Conservation (phyloP, 2,797 vertebrate genomes). For the Paramormyrops hopkinsi region DNA sequence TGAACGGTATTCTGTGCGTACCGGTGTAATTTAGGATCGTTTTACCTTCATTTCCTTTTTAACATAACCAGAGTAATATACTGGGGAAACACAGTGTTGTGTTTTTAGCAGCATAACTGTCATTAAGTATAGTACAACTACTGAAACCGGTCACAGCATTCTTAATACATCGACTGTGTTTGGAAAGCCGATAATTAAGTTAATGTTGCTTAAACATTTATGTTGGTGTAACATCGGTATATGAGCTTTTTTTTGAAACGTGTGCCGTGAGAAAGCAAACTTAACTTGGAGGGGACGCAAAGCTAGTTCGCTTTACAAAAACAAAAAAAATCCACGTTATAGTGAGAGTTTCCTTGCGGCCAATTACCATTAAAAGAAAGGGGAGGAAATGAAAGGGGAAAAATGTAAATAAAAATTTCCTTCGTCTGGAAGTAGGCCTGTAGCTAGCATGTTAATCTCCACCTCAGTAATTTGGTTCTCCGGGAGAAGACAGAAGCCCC, state of each 20-base stretch:
- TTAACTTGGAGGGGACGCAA: background rate
- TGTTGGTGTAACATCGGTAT: background rate
- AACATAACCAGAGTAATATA: background rate
- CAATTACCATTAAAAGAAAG: slow-evolving; percentile 62
- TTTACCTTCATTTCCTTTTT: background rate
- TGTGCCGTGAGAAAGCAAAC: background rate
- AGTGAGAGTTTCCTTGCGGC: slow-evolving; percentile 42
- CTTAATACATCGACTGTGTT: background rate
- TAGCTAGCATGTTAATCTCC: slow-evolving; percentile 97
- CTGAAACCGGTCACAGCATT: background rate
- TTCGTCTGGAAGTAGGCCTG: slow-evolving; percentile 87
- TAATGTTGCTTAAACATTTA: background rate
- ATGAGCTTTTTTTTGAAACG: background rate
- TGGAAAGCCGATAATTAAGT: background rate
- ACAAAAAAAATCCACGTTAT: slow-evolving; percentile 23
- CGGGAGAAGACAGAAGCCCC: slow-evolving; percentile 98
- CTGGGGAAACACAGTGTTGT: background rate
- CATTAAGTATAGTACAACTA: background rate
- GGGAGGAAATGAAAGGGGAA: slow-evolving; percentile 85
- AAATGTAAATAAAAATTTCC: slow-evolving; percentile 89
- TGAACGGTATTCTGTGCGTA: background rate
- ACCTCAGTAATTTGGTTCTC: slow-evolving; percentile 98
- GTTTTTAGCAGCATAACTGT: background rate
- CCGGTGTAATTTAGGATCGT: background rate
- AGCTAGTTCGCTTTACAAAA: background rate